Evolutionary conservation across 2,888 invertebrate species (phyloP).

Genomic region (Mesorhabditis belari): DNA sequence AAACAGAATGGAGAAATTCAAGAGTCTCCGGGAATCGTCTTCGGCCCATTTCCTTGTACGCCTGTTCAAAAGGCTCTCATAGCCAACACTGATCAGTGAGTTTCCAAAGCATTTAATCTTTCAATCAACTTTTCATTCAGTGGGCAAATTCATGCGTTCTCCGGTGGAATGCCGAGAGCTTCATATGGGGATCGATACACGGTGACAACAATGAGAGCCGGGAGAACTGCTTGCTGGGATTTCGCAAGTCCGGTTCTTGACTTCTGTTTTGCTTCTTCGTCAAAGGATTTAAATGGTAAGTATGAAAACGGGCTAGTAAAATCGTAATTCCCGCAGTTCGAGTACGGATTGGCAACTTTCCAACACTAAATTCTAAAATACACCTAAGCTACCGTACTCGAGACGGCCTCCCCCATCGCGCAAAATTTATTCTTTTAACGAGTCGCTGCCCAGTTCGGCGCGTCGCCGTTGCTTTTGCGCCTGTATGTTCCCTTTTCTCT

Average conservation of each 20-base stretch:
- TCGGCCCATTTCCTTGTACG: slow-evolving; percentile 91
- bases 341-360: too few species aligned
- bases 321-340: too few species aligned
- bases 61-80: slow-evolving; percentile 62
- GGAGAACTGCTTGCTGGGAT: background rate
- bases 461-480: too few species aligned
- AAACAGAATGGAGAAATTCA: background rate
- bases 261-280: background rate
- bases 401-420: too few species aligned
- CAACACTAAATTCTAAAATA: too few species aligned
- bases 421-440: too few species aligned
- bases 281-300: too few species aligned
- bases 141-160: slow-evolving; percentile 24
- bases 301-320: too few species aligned
- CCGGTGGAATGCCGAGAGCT: slow-evolving; percentile 87
- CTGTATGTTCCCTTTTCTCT: too few species aligned
- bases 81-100: slow-evolving; percentile 2
- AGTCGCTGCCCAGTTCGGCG: too few species aligned
- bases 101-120: background rate
- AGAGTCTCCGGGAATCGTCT: slow-evolving; percentile 63
- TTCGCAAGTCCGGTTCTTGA: background rate
- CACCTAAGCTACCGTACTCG: too few species aligned
- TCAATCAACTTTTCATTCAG: background rate
- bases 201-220: slow-evolving; percentile 71
- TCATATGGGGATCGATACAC: slow-evolving; percentile 87